A percentile compares a stretch with the other conserved stretches of the same genome.
These are phyloP conservation scores for Megalops atlanticus DNA, from an alignment of 2,113 vertebrate genomes.

Conservation along the genomic window DNA sequence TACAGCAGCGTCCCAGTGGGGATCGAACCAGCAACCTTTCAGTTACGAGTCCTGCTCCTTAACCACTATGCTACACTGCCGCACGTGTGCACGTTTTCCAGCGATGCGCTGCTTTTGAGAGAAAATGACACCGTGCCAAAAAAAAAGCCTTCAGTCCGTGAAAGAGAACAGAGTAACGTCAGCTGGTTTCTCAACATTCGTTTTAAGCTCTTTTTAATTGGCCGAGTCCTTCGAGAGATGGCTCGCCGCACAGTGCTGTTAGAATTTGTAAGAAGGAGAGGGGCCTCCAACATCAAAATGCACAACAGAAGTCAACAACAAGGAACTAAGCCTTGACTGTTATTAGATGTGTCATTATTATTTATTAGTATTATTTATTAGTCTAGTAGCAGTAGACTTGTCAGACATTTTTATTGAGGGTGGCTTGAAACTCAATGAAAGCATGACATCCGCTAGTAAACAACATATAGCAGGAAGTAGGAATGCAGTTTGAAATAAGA, in stretches of 20 bases:
- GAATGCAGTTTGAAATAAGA: too few relatives aligned
- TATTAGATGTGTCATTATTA: background rate
- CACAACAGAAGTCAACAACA: background rate
- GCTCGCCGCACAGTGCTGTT: background rate
- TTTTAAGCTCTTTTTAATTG: conserved; percentile 24
- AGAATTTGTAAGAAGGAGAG: background rate
- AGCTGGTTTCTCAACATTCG: background rate
- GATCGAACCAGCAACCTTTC: too few relatives aligned
- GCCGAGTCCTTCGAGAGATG: background rate
- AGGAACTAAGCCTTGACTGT: background rate
- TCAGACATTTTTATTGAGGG: too few relatives aligned
- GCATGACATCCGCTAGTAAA: too few relatives aligned
- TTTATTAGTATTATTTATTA: too few relatives aligned
- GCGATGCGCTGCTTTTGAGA: background rate
- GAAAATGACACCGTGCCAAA: conserved; percentile 13
- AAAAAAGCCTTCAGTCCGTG: conserved; percentile 11
- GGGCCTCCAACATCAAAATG: background rate
- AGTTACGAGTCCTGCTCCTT: too few relatives aligned
- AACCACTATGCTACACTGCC: too few relatives aligned
- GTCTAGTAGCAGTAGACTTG: background rate
- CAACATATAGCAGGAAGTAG: too few relatives aligned
- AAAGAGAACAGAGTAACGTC: background rate
- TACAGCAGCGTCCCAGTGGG: too few relatives aligned
- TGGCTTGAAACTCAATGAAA: too few relatives aligned
- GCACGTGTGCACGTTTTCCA: too few relatives aligned